These are phyloP conservation scores for Coremacera marginata DNA, from an alignment of 2,888 invertebrate genomes.

Conservation along the genomic window DNA sequence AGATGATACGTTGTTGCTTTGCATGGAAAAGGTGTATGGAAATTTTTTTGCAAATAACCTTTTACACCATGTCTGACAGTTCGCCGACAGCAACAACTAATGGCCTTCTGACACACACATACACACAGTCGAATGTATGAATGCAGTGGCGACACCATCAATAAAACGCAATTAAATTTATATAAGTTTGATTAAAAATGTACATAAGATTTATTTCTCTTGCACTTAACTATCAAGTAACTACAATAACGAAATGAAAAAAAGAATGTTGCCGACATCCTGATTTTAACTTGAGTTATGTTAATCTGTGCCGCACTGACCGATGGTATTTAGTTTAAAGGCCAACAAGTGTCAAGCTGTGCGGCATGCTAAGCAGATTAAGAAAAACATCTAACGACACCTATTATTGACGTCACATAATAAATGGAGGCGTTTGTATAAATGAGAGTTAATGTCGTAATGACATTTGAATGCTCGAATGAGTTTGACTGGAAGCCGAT, in stretches of 20 bases:
- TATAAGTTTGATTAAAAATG: slow-evolving; percentile 37
- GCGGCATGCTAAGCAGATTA: not conserved
- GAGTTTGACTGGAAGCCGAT: too few species aligned
- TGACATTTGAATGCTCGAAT: too few species aligned
- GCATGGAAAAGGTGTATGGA: not conserved
- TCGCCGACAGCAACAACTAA: slow-evolving; percentile 42
- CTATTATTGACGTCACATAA: not conserved
- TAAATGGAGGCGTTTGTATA: not conserved
- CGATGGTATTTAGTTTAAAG: slow-evolving; percentile 25
- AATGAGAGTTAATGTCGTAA: not conserved
- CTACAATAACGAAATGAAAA: not conserved
- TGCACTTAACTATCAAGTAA: not conserved
- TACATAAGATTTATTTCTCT: slow-evolving; percentile 33
- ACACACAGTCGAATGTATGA: slow-evolving; percentile 48
- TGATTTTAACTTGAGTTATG: not conserved
- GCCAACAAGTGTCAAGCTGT: slow-evolving; percentile 17
- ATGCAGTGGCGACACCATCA: not conserved
- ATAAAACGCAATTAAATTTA: slow-evolving; percentile 37
- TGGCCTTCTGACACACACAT: slow-evolving; percentile 58
- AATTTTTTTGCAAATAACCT: slow-evolving; percentile 5
- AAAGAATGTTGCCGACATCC: not conserved
- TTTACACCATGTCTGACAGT: slow-evolving; percentile 40
- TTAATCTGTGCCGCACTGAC: not conserved
- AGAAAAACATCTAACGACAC: not conserved
- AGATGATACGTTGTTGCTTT: slow-evolving; percentile 6